A percentile compares a stretch with the other conserved stretches of the same genome.
These are phyloP conservation scores for Seriola dumerili DNA, from an alignment of 2,113 vertebrate species.

Conservation along the genomic window DNA sequence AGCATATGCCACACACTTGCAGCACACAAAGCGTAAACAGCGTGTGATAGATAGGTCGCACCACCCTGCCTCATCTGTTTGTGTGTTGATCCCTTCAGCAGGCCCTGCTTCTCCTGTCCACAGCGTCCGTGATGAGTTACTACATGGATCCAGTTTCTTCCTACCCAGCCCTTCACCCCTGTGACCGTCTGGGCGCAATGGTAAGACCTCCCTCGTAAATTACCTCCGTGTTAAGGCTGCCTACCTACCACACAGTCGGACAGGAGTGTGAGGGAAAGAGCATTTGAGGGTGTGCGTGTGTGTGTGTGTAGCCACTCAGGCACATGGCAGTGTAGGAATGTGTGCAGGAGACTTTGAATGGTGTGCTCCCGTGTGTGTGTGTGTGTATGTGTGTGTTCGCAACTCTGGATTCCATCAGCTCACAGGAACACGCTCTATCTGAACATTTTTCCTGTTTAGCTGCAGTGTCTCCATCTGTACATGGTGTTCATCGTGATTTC, in stretches of 20 bases:
- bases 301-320: slow-evolving; percentile 24
- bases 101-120: slow-evolving; percentile 75
- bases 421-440: slow-evolving; percentile 38
- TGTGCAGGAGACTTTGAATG: slow-evolving; percentile 27
- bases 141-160: slow-evolving; percentile 89
- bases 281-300: slow-evolving; percentile 9
- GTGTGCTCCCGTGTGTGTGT: slow-evolving; percentile 21
- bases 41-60: slow-evolving; percentile 75
- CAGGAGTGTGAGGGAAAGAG: slow-evolving; percentile 36
- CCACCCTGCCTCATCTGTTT: slow-evolving; percentile 63
- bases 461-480: slow-evolving; percentile 35
- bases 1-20: slow-evolving; percentile 29
- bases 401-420: slow-evolving; percentile 62
- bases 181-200: slow-evolving; percentile 84
- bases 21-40: slow-evolving; percentile 76
- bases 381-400: slow-evolving; percentile 21
- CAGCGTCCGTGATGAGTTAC: slow-evolving; percentile 90
- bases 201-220: slow-evolving; percentile 89
- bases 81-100: slow-evolving; percentile 79
- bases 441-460: slow-evolving; percentile 31
- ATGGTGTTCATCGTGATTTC: slow-evolving; percentile 62
- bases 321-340: slow-evolving; percentile 52
- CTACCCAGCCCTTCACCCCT: slow-evolving; percentile 83
- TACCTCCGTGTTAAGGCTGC: slow-evolving; percentile 65
- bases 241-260: slow-evolving; percentile 72